phyloP scores from a whole-genome alignment of 64 coral and sea anemone species.

The Acropora tenuis region DNA sequence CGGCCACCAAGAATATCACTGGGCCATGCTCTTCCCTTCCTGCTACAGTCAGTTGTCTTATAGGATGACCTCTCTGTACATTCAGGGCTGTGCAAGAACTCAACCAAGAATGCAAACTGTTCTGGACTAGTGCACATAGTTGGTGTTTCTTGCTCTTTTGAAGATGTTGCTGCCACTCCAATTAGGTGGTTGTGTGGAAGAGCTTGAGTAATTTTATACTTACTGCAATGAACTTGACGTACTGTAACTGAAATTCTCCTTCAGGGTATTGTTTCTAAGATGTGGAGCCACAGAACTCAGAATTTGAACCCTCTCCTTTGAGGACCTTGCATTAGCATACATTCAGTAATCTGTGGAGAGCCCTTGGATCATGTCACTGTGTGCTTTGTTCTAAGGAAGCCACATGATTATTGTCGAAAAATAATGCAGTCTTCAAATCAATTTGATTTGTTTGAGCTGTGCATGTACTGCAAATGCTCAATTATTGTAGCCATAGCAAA shows the following conservation, averaged over 20 bases:
- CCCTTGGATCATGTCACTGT: not conserved
- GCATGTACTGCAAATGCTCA: no score
- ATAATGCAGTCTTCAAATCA: no score
- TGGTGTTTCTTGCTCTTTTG: not conserved
- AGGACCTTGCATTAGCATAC: no score
- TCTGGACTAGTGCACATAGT: not conserved
- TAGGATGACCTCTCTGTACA: slow-evolving; percentile 38
- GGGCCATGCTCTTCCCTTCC: slow-evolving; percentile 38
- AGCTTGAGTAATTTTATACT: not conserved
- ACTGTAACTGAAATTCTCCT: not conserved
- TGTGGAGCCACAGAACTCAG: not conserved
- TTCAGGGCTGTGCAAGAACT: slow-evolving; percentile 41
- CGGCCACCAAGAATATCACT: slow-evolving; percentile 52
- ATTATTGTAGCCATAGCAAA: no score
- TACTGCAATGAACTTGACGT: not conserved
- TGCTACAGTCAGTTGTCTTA: slow-evolving; percentile 16
- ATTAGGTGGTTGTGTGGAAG: not conserved
- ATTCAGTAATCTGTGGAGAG: no score
- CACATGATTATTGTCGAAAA: not conserved
- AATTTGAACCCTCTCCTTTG: not conserved
- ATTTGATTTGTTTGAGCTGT: no score
- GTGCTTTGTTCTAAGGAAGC: not conserved
- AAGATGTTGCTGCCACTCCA: not conserved
- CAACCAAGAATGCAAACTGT: not conserved
- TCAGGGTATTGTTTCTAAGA: not conserved